Evolutionary conservation across 2,113 vertebrate genomes (phyloP), one percentile per base, ranked within the genome.

Genomic region (Polypterus bichir): DNA sequence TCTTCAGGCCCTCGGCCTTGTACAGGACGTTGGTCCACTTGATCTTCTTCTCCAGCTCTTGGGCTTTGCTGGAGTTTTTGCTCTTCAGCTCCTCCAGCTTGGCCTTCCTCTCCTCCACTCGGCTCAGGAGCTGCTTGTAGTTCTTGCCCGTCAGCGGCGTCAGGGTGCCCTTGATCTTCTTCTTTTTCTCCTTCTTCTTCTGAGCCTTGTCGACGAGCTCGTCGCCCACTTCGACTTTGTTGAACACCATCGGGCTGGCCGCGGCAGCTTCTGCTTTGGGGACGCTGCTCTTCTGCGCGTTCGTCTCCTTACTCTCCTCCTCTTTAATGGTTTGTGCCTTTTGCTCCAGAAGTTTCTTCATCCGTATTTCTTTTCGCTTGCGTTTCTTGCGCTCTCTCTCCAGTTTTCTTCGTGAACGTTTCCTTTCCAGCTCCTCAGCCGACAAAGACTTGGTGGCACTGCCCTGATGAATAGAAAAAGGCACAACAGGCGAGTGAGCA

Each of bases 301-400:
- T 63, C 7, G 60, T 71, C 44, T 63, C 56, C 65, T 76, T 72
- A 0, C 49, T 65, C 52, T 73, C 71, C 0, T 65, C 69, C 9
- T 53, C 61, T 0, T 65, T 2, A 10, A 66, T 45, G 5, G 3
- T 77, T 54, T 65, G 3, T 7, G 9, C 68, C 0, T 44, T 71
- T 66, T 83, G 59, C 10, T 84, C 84, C 1, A 76, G 80, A 62
- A 91, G 80, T 71, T 84, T 83, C 73, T 92, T 91, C 67, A 86
- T 78, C 5, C 69, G 75, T 62, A 93, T 74, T 63, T 91, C 94
- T 64, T 88, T 92, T 3, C 79, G 88, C 65, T 95, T 91, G 63
- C 91, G 87, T 75, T 97, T 97, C 69, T 84, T 96, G 4, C 93
- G 87, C 48, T 94, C 94, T 5, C 86, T 83, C 68, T 98, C 94